A percentile compares a stretch with the other conserved stretches of the same genome.
phyloP scores from a whole-genome alignment of 2,113 vertebrate genomes.

The Nyctereutes procyonoides region DNA sequence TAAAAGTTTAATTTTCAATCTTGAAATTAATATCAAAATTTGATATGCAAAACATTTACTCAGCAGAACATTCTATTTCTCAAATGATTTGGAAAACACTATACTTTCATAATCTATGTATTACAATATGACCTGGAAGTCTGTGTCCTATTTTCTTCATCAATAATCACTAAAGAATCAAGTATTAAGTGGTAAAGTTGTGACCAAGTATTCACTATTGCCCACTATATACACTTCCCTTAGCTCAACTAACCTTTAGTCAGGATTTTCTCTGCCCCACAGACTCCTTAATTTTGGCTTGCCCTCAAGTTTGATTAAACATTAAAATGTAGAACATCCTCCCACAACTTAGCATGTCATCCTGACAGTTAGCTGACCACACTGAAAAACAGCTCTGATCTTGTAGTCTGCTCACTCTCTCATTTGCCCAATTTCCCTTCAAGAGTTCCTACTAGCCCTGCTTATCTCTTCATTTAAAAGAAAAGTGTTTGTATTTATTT shows the following conservation, averaged over 20 bases:
- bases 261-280: neutral
- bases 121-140: neutral
- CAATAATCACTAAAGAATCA: neutral
- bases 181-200: neutral
- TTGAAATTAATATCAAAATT: neutral
- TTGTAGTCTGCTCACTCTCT: neutral
- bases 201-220: neutral
- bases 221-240: neutral
- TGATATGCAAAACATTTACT: constrained; percentile 13
- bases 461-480: neutral
- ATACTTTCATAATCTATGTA: neutral
- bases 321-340: neutral
- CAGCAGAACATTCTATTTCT: constrained; percentile 27
- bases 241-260: neutral
- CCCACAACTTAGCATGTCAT: neutral
- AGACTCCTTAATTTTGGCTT: neutral
- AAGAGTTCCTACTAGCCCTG: neutral
- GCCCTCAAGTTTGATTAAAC: neutral
- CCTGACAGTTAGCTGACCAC: neutral
- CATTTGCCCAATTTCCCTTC: neutral
- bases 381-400: neutral
- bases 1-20: neutral
- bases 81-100: neutral
- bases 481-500: too few relatives aligned
- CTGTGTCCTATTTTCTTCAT: neutral